Conservation (phyloP, 2,797 vertebrate species). For the Acridotheres tristis region DNA sequence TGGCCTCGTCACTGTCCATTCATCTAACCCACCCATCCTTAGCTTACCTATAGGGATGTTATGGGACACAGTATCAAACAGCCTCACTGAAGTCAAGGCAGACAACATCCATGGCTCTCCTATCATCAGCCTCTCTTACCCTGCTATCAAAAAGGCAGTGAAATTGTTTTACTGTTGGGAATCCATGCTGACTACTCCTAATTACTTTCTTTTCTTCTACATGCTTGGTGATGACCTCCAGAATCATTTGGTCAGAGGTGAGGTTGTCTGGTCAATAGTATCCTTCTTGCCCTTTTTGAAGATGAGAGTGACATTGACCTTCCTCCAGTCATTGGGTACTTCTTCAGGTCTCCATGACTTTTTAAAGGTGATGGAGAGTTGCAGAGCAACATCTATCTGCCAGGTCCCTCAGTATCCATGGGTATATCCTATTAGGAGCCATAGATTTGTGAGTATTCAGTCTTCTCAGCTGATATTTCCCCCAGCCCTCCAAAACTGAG, state of each 20-base stretch:
- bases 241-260: neutral
- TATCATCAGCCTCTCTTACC: fast-evolving
- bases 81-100: neutral
- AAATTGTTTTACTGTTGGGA: neutral
- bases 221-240: neutral
- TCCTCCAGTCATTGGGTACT: neutral
- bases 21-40: neutral
- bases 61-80: neutral
- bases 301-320: neutral
- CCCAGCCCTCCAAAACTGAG: neutral
- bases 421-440: neutral
- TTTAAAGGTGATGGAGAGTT: neutral
- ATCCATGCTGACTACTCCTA: neutral
- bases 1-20: neutral
- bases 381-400: no score
- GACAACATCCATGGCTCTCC: neutral
- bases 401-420: fast-evolving
- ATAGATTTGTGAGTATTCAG: neutral
- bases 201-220: neutral
- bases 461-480: neutral
- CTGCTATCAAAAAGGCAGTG: neutral
- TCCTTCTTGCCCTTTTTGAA: neutral
- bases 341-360: neutral
- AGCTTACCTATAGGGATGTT: neutral
- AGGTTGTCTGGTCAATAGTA: no score